Evolutionary conservation across 2,113 vertebrate species (phyloP).

Genomic region (Myotis davidii): DNA sequence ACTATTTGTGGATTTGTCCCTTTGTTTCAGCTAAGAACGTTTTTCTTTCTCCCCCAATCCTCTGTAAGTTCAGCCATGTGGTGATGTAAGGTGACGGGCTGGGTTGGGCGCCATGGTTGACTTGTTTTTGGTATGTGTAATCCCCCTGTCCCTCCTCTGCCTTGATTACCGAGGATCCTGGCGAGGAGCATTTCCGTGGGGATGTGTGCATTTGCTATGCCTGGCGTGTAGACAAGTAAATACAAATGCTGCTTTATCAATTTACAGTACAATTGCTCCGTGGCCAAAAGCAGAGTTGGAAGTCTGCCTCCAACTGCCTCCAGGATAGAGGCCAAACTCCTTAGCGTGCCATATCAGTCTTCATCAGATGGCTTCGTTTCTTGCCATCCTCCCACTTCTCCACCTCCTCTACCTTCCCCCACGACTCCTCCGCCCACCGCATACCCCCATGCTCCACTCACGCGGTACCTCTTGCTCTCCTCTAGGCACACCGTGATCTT

Average conservation of each 20-base stretch:
- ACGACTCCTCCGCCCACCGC: accelerated
- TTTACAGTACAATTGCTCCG: slow-evolving; percentile 42
- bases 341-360: not conserved
- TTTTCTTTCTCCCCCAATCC: not conserved
- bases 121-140: slow-evolving; percentile 58
- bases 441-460: accelerated
- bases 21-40: slow-evolving; percentile 12
- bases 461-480: not conserved
- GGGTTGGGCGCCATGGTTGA: slow-evolving; percentile 51
- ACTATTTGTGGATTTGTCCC: not conserved
- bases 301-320: slow-evolving; percentile 29
- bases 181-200: slow-evolving; percentile 42
- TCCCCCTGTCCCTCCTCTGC: slow-evolving; percentile 23
- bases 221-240: slow-evolving; percentile 66
- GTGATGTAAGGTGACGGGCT: slow-evolving; percentile 59
- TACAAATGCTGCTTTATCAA: slow-evolving; percentile 67
- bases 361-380: not conserved
- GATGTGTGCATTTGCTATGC: slow-evolving; percentile 56
- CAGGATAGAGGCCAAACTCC: slow-evolving; percentile 39
- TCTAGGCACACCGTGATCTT: not conserved
- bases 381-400: not conserved
- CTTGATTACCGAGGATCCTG: slow-evolving; percentile 65
- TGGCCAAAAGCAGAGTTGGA: slow-evolving; percentile 63
- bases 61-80: not conserved
- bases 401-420: not conserved